Evolutionary conservation across 1,140 invertebrate genomes (phyloP).

Genomic region (Centruroides sculpturatus): DNA sequence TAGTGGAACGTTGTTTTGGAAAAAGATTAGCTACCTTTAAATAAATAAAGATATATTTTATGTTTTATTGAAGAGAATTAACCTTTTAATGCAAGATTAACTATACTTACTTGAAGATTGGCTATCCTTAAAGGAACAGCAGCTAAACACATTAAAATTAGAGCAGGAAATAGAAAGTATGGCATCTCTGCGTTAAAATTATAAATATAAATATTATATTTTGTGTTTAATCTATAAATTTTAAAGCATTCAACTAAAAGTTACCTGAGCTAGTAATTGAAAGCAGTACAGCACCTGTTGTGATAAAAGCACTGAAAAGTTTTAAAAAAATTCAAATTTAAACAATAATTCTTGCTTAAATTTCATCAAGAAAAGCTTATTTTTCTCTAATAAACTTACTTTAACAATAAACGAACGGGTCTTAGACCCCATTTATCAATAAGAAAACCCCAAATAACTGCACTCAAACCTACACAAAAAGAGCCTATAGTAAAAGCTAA

Average conservation of each 20-base stretch:
- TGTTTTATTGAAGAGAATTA: too few species aligned
- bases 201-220: too few species aligned
- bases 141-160: constrained; percentile 10
- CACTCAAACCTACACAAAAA: constrained; percentile 20
- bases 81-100: too few species aligned
- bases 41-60: not conserved
- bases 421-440: constrained; percentile 19
- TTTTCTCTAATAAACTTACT: constrained; percentile 11
- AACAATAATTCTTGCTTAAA: too few species aligned
- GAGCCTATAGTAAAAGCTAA: constrained; percentile 19
- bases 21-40: constrained; percentile 18
- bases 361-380: too few species aligned
- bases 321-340: too few species aligned
- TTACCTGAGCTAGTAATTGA: too few species aligned
- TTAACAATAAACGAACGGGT: constrained; percentile 17
- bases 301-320: too few species aligned
- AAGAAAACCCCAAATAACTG: constrained; percentile 20
- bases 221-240: too few species aligned
- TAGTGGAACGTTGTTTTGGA: constrained; percentile 16
- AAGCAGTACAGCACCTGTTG: too few species aligned
- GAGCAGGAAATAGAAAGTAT: not conserved
- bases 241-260: too few species aligned
- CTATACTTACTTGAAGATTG: constrained; percentile 16
- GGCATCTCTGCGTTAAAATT: too few species aligned
- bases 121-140: constrained; percentile 20